Evolutionary conservation across 2,888 invertebrate species (phyloP), one percentile per base, ranked within the genome.

Genomic region (Brachyptera putata): DNA sequence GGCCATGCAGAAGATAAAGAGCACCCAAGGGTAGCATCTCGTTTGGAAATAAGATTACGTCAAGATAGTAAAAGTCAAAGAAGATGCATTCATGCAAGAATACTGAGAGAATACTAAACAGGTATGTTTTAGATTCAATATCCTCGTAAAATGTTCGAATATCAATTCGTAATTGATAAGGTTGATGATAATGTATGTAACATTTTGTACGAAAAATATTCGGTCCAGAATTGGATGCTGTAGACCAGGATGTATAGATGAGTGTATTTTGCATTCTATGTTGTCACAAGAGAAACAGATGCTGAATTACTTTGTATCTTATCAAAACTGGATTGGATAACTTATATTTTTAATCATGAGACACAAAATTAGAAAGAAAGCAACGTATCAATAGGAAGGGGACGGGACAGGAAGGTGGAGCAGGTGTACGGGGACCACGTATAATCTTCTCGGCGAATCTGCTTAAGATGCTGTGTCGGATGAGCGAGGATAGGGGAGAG

Each of bases 1-100:
- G 43, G 36, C 46, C n/a, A n/a, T n/a, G n/a, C 30, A 30, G 37
- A 60, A 60, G 60, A 60, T 50, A 56, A 60, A 60, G 50, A 36
- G 56, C 37, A 60, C 60, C 60, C 60, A 41, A 36, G 60, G 60
- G 60, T 60, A 41, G 56, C 59, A 59, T 57, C 56, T 60, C 57
- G 56, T 57, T 56, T 56, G 37, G 56, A 56, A 56, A 48, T 26
- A 46, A 53, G 53, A 53, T 53, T 53, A 53, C 53, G 53, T 53
- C 53, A 53, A 30, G 53, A 53, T 53, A 53, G 53, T 53, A 53
- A 53, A 53, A 53, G 36, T 53, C 53, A 53, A 53, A 53, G 36
- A 53, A 53, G 53, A 53, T 53, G 16, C 34, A 53, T 53, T 36
- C 53, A 36, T 46, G 21, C 18, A n/a, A 24, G 21, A n/a, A 46